phyloP scores from a whole-genome alignment of 2,888 invertebrate genomes.

The Caenorhabditis imperialis region DNA sequence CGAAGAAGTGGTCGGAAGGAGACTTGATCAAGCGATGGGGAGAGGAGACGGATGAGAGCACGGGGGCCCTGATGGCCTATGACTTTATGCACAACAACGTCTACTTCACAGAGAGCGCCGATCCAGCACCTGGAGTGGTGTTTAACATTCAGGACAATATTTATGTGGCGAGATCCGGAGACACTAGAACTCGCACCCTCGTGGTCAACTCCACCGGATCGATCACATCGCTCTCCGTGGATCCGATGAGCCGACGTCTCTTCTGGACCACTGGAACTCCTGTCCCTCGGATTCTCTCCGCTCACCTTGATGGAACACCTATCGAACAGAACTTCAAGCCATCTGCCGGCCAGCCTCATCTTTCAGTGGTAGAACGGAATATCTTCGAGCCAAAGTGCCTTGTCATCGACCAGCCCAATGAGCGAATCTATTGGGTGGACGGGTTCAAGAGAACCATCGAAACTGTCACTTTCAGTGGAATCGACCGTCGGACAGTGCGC shows the following conservation, averaged over 20 bases:
- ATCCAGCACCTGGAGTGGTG: neutral
- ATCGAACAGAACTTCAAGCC: slow-evolving; percentile 16
- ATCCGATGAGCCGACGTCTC: slow-evolving; percentile 20
- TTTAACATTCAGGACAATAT: slow-evolving; percentile 35
- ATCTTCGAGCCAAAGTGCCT: slow-evolving; percentile 38
- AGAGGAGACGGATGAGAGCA: slow-evolving; percentile 18
- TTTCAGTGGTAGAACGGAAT: slow-evolving; percentile 19
- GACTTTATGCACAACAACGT: slow-evolving; percentile 43
- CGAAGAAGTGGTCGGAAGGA: slow-evolving; percentile 26
- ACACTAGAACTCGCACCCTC: slow-evolving; percentile 14
- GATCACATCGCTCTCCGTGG: slow-evolving; percentile 27
- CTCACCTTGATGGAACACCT: slow-evolving; percentile 44
- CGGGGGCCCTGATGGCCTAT: slow-evolving; percentile 15
- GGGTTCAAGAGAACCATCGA: slow-evolving; percentile 27
- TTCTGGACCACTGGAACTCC: slow-evolving; percentile 35
- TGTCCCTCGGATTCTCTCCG: slow-evolving; percentile 22
- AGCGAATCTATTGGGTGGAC: slow-evolving; percentile 33
- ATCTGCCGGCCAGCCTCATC: slow-evolving; percentile 15
- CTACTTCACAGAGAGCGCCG: slow-evolving; percentile 30
- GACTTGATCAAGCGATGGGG: slow-evolving; percentile 16
- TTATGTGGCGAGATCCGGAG: slow-evolving; percentile 10
- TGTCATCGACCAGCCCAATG: slow-evolving; percentile 25
- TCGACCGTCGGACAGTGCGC: slow-evolving; percentile 31
- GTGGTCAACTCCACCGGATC: slow-evolving; percentile 45
- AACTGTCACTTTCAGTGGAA: slow-evolving; percentile 29